Evolutionary conservation across 2,888 invertebrate species (phyloP).

Genomic region (Sarcophaga variegata): DNA sequence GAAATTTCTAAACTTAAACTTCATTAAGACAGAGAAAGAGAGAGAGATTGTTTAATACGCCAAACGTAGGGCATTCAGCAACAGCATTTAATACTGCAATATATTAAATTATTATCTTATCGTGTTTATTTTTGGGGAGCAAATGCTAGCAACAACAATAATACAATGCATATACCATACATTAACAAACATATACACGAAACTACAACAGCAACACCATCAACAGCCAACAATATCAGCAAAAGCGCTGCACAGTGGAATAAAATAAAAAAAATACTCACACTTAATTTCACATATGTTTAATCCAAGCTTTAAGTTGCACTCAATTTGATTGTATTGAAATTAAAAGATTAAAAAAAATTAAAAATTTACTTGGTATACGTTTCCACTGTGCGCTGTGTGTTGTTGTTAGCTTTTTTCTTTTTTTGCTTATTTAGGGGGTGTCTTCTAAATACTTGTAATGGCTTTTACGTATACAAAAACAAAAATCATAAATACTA

Average conservation of each 20-base stretch:
- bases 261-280: neutral
- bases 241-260: neutral
- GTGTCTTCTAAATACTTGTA: neutral
- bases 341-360: neutral
- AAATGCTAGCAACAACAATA: conserved; percentile 16
- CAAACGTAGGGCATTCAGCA: neutral
- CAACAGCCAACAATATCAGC: neutral
- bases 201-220: neutral
- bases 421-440: neutral
- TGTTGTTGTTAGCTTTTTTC: too few species aligned
- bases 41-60: neutral
- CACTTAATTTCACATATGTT: too few species aligned
- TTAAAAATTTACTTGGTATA: neutral
- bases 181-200: neutral
- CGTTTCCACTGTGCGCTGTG: neutral
- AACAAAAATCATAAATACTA: neutral
- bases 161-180: neutral
- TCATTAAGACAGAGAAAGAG: neutral
- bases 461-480: neutral
- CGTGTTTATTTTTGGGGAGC: conserved; percentile 26
- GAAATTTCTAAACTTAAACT: neutral
- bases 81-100: conserved; percentile 9
- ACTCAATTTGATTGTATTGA: neutral
- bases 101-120: conserved; percentile 20
- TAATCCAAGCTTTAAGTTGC: neutral